Evolutionary conservation across 2,113 vertebrate genomes (phyloP).

Genomic region (Hepsetus odoe): DNA sequence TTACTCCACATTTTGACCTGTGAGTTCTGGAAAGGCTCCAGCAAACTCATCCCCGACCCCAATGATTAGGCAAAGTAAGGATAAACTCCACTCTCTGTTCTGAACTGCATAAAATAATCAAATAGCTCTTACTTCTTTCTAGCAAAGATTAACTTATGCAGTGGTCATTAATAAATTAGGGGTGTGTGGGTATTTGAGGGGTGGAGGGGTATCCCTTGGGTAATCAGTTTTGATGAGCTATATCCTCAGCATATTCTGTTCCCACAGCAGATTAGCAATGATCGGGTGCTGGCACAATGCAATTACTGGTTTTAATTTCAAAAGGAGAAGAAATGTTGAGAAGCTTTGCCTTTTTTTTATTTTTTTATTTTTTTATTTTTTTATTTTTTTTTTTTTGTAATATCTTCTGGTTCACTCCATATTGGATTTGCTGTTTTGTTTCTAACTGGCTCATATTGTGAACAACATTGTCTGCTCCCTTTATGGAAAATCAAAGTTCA

Average conservation of each 20-base stretch:
- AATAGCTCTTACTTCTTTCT: neutral
- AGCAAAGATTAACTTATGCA: constrained; percentile 25
- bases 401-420: constrained; percentile 7
- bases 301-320: constrained; percentile 47
- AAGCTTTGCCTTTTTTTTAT: neutral
- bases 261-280: constrained; percentile 47
- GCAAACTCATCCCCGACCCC: no score
- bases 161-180: constrained; percentile 41
- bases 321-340: constrained; percentile 22
- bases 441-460: neutral
- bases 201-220: constrained; percentile 21
- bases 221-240: constrained; percentile 52
- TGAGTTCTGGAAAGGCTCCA: no score
- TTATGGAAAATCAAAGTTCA: constrained; percentile 13
- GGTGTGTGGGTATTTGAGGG: neutral
- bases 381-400: neutral
- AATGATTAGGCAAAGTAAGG: no score
- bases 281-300: constrained; percentile 41
- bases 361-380: neutral
- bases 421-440: constrained; percentile 32
- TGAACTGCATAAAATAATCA: neutral
- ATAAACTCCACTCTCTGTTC: no score
- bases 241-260: constrained; percentile 33
- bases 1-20: no score
- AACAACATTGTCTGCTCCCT: constrained; percentile 3